Percentiles rank a stretch among this genome's conserved stretches.
phyloP scores from a whole-genome alignment of 2,797 vertebrate genomes.

The Apodemus agrarius region DNA sequence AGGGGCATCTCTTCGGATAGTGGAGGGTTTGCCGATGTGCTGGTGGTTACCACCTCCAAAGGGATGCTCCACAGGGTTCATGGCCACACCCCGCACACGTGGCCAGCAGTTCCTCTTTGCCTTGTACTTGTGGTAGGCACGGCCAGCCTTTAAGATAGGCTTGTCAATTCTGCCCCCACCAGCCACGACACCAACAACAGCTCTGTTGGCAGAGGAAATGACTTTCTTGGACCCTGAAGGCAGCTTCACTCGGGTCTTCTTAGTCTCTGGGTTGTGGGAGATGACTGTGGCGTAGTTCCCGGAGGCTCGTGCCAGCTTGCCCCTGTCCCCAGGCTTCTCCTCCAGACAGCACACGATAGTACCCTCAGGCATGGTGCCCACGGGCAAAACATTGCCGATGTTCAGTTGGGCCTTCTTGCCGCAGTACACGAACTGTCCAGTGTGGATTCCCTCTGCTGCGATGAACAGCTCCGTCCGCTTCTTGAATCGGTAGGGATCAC shows the following conservation, averaged over 20 bases:
- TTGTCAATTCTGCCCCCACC: constrained; percentile 99
- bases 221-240: constrained; percentile 99
- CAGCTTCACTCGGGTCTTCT: constrained; percentile 97
- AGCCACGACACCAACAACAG: constrained; percentile 97
- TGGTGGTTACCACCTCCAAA: constrained; percentile 99
- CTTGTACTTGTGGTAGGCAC: constrained; percentile 99
- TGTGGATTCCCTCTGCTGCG: constrained; percentile 98
- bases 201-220: constrained; percentile 97
- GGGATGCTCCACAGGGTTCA: constrained; percentile 99
- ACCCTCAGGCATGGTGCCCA: constrained; percentile 98
- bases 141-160: constrained; percentile 98
- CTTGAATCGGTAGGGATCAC: constrained; percentile 98
- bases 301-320: constrained; percentile 97
- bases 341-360: constrained; percentile 98
- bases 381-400: constrained; percentile 97
- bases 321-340: constrained; percentile 98
- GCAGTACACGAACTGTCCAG: constrained; percentile 98
- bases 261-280: constrained; percentile 98
- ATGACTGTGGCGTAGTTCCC: constrained; percentile 99
- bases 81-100: constrained; percentile 99
- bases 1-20: constrained; percentile 98
- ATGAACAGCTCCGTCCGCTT: constrained; percentile 98
- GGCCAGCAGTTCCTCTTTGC: constrained; percentile 99
- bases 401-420: constrained; percentile 99
- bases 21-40: constrained; percentile 99